A percentile compares a stretch with the other conserved stretches of the same genome.
Evolutionary conservation across 2,888 invertebrate genomes (phyloP).

Genomic region (Tromatobia lineatoria): DNA sequence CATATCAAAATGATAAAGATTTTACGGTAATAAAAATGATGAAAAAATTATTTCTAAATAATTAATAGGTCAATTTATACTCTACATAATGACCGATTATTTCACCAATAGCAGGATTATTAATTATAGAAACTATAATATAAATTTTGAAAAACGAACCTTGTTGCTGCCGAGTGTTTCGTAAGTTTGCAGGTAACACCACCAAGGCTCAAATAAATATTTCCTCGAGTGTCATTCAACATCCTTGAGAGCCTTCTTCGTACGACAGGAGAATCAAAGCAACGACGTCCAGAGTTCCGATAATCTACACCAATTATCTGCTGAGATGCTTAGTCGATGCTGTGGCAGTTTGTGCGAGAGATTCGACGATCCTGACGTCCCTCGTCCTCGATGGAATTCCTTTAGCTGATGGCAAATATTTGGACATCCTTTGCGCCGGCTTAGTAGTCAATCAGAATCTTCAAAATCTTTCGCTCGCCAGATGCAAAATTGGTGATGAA

Average conservation of each 20-base stretch:
- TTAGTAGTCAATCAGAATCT: conserved; percentile 71
- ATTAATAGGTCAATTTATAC: no score
- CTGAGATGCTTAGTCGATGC: conserved; percentile 74
- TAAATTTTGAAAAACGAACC: not conserved
- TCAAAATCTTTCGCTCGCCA: conserved; percentile 68
- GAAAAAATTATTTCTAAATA: no score
- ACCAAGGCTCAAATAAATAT: not conserved
- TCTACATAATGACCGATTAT: no score
- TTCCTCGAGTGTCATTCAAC: conserved; percentile 15
- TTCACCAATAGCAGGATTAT: not conserved
- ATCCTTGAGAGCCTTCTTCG: conserved; percentile 18
- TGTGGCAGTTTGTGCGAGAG: conserved; percentile 69
- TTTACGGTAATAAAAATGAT: no score
- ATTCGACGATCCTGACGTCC: conserved; percentile 68
- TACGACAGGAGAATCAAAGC: conserved; percentile 29
- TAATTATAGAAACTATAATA: not conserved
- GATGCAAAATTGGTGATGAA: conserved; percentile 72
- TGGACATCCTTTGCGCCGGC: conserved; percentile 71
- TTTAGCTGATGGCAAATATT: conserved; percentile 69
- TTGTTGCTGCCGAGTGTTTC: conserved; percentile 1
- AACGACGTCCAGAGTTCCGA: conserved; percentile 54
- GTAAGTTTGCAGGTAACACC: conserved; percentile 29
- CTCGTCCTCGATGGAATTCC: conserved; percentile 76
- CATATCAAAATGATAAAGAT: no score
- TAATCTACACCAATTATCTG: conserved; percentile 74